Evolutionary conservation across 2,113 vertebrate genomes (phyloP), one percentile per base, ranked within the genome.

Genomic region (Camarhynchus parvulus): DNA sequence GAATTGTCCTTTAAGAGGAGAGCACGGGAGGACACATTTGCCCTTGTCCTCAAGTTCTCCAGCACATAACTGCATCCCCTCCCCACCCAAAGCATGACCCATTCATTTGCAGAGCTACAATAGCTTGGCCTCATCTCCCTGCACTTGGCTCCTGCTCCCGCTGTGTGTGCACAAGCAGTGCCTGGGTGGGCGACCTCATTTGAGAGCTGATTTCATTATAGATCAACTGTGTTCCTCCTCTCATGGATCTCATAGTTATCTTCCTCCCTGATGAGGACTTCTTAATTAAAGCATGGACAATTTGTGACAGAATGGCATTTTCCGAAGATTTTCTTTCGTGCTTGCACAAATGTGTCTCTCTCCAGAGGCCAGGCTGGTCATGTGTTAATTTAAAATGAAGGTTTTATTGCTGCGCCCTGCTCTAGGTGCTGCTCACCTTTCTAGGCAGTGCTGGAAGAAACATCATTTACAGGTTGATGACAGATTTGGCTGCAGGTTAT

Each of bases 141-240:
- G 52, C 22, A 0, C 63, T 90, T 87, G 90, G 88, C 94, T 95
- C 44, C 6, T 33, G 74, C 46, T 86, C 67, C 67, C 4, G 6
- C 61, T 93, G 83, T 5, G 4, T n/a, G 27, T 50, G 67, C 84
- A 44, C 75, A 50, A 31, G 75, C 33, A n/a, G 37, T 35, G 78
- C 68, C 4, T 86, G 90, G 94, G 92, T 94, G 90, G 93, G 85
- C 69, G 56, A 92, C 90, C 94, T 96, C 93, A 89, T 96, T 90
- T 86, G 90, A 33, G 68, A 92, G 80, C 30, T 93, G 88, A 92
- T 96, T 92, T 90, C 92, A 93, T 96, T 95, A 75, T 2, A 95
- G 92, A 95, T 94, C 85, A 39, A n/a, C 22, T 37, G n/a, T 68
- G 85, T 93, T 81, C 86, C 93, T 87, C 88, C 90, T 68, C 49